Evolutionary conservation across 2,888 invertebrate genomes (phyloP), one percentile per base, ranked within the genome.

Genomic region (Netelia melanura): DNA sequence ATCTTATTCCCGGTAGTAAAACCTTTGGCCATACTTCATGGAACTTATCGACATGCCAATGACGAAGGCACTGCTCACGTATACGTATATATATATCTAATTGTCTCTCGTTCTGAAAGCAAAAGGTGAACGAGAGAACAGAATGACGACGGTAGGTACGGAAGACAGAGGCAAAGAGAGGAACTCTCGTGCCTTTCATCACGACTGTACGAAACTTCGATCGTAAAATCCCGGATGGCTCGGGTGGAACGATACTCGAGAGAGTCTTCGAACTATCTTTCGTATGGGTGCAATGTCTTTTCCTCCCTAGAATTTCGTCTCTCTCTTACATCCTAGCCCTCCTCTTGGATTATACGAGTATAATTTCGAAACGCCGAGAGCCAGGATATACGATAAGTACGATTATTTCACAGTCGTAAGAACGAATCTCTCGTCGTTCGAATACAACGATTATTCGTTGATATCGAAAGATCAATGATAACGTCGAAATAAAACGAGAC

Each of bases 221-320:
- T 62, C 78, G 52, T 78, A 78, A 78, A 78, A 30, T 70, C 61
- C 44, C 43, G 21, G 76, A 56, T 67, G 23, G 25, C 67, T 68
- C 25, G n/a, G 56, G 77, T 68, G 48, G 17, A 68, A 77, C 61
- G 67, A 61, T 44, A 58, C 44, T 44, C 23, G 43, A 38, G 61
- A 48, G 8, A 56, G 11, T 25, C 38, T 52, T 30, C 11, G 2
- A 61, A 9, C 8, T 56, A 21, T 67, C 56, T 43, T 77, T 14
- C 43, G 44, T 25, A 10, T 25, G 43, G 21, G 48, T 48, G 21
- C 30, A 30, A 70, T 48, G 38, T 64, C 25, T 17, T 9, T 17
- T 43, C 17, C 14, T 68, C 23, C n/a, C 25, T 56, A 11, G 38
- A 70, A 21, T 48, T 48, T 48, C 14, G 48, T 48, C 48, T 48